A percentile compares a stretch with the other conserved stretches of the same genome.
These are phyloP conservation scores for Sebastes fasciatus DNA, from an alignment of 2,113 vertebrate species.

Conservation along the genomic window DNA sequence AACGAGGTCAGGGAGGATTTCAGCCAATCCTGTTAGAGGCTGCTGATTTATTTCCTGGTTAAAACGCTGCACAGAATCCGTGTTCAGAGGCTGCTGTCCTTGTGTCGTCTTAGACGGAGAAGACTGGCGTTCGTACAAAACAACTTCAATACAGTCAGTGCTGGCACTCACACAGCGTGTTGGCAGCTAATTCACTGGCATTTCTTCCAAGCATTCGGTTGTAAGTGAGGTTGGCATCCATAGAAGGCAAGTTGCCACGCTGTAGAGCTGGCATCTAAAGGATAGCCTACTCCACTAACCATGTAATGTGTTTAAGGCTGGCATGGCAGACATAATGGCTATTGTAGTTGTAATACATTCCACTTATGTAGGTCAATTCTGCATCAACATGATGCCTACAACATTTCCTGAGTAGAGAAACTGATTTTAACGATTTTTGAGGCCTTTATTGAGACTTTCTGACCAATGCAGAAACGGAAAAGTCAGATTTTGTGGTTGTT, in stretches of 20 bases:
- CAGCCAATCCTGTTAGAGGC: slow-evolving; percentile 58
- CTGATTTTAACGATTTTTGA: background rate
- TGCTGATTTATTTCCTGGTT: slow-evolving; percentile 63
- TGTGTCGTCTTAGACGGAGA: slow-evolving; percentile 7
- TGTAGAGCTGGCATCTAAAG: slow-evolving; percentile 48
- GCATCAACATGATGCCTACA: background rate
- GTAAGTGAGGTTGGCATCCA: slow-evolving; percentile 37
- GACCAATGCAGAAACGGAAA: background rate
- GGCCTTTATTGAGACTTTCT: background rate
- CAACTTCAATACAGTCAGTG: slow-evolving; percentile 23
- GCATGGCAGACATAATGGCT: background rate
- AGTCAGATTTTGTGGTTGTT: background rate
- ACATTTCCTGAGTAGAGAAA: background rate
- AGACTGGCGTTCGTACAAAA: slow-evolving; percentile 24
- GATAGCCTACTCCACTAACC: slow-evolving; percentile 14
- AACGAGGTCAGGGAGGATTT: slow-evolving; percentile 70
- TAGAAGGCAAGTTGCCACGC: slow-evolving; percentile 33
- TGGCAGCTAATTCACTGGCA: slow-evolving; percentile 41
- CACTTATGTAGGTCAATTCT: background rate
- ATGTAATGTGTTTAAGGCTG: slow-evolving; percentile 40
- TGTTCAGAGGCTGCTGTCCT: slow-evolving; percentile 31
- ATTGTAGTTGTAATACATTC: background rate
- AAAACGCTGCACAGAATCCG: slow-evolving; percentile 25
- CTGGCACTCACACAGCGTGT: slow-evolving; percentile 22
- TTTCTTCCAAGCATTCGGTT: slow-evolving; percentile 38